A percentile compares a stretch with the other conserved stretches of the same genome.
These are phyloP conservation scores for Ciconia nigra DNA, from an alignment of 2,797 vertebrate genomes.

Conservation along the genomic window DNA sequence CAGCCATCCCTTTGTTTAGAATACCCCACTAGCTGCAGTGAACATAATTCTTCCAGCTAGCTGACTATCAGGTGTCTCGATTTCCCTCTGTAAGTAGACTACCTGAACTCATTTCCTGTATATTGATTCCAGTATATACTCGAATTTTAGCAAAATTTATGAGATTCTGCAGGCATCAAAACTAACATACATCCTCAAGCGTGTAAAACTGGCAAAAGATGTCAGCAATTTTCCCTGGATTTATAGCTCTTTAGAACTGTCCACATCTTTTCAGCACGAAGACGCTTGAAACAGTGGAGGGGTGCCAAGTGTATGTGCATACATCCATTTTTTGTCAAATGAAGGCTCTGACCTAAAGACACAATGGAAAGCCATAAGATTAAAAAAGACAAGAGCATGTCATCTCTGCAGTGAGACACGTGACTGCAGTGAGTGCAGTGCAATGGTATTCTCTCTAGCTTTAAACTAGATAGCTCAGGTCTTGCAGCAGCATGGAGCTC, in stretches of 20 bases:
- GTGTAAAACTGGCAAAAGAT: background rate
- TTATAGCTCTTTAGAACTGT: background rate
- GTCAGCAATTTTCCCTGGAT: background rate
- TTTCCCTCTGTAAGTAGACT: background rate
- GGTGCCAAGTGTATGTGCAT: background rate
- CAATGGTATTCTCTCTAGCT: background rate
- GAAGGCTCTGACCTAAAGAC: background rate
- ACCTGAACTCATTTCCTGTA: background rate
- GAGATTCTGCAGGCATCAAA: background rate
- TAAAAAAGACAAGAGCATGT: background rate
- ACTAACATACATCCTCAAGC: background rate
- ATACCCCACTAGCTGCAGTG: background rate
- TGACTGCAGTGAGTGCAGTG: background rate
- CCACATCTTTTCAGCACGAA: accelerated
- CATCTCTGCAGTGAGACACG: background rate
- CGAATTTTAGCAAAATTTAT: background rate
- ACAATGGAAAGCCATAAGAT: background rate
- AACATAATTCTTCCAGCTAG: background rate
- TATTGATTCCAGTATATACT: background rate
- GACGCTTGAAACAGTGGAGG: background rate
- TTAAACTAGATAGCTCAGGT: background rate
- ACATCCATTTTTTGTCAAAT: background rate
- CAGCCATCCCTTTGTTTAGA: background rate
- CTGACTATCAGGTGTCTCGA: background rate
- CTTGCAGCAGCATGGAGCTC: background rate